These are phyloP conservation scores for Mimumesa dahlbomi DNA, from an alignment of 2,888 invertebrate genomes.

Conservation along the genomic window DNA sequence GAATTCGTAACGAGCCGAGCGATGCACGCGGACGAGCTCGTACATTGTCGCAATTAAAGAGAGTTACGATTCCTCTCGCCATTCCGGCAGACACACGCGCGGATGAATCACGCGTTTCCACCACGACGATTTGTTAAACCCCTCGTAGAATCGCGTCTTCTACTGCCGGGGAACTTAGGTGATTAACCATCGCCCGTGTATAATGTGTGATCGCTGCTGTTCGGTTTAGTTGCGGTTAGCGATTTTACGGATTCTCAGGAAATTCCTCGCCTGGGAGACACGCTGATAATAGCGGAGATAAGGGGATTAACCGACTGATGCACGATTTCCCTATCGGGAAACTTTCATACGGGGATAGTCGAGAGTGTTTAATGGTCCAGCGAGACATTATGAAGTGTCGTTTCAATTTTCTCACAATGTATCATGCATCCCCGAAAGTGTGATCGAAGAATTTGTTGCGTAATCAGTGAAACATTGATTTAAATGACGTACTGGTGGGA, in stretches of 20 bases:
- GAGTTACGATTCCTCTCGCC: slow-evolving; percentile 62
- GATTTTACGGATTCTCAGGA: slow-evolving; percentile 32
- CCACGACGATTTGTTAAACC: slow-evolving; percentile 56
- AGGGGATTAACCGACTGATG: slow-evolving; percentile 29
- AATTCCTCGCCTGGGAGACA: slow-evolving; percentile 33
- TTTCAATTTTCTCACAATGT: too few relatives aligned
- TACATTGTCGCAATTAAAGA: slow-evolving; percentile 70
- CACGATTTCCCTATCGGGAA: slow-evolving; percentile 37
- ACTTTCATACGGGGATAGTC: slow-evolving; percentile 4
- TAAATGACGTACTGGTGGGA: too few relatives aligned
- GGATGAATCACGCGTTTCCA: slow-evolving; percentile 62
- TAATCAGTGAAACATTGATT: too few relatives aligned
- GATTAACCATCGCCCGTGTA: slow-evolving; percentile 43
- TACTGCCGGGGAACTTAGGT: slow-evolving; percentile 6
- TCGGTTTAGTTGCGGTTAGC: slow-evolving; percentile 25
- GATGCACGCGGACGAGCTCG: slow-evolving; percentile 33
- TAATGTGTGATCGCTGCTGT: slow-evolving; percentile 48
- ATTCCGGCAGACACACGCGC: slow-evolving; percentile 45
- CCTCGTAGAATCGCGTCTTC: slow-evolving; percentile 26
- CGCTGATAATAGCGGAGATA: slow-evolving; percentile 46
- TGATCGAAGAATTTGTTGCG: too few relatives aligned
- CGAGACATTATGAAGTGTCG: too few relatives aligned
- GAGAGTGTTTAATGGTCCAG: not conserved
- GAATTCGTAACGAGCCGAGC: slow-evolving; percentile 31
- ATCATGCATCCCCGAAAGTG: too few relatives aligned